phyloP scores from a whole-genome alignment of 2,888 invertebrate genomes.

The Lasioglossum malachurum region DNA sequence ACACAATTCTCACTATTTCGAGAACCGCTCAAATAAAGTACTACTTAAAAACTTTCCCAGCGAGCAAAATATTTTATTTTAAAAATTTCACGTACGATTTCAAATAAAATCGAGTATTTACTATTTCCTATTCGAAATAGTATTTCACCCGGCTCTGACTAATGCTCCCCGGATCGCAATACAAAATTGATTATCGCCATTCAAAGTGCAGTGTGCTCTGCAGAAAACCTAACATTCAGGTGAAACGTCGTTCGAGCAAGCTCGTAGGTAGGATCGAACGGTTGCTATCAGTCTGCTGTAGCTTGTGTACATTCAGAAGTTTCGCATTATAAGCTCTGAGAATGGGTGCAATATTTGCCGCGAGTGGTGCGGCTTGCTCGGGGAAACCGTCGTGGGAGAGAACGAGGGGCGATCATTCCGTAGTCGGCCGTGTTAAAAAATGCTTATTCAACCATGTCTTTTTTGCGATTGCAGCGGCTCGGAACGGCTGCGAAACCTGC shows the following conservation, averaged over 20 bases:
- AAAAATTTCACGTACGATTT: neutral
- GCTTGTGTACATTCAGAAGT: neutral
- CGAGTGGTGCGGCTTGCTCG: neutral
- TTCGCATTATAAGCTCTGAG: neutral
- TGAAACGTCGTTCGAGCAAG: neutral
- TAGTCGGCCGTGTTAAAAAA: slow-evolving; percentile 29
- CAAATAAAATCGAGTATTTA: neutral
- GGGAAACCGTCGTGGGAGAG: neutral
- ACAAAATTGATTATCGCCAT: too few species aligned
- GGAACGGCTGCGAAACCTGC: slow-evolving; percentile 15
- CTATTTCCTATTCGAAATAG: neutral
- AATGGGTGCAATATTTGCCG: slow-evolving; percentile 20
- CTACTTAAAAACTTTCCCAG: neutral
- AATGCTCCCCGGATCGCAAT: too few species aligned
- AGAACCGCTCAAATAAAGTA: too few species aligned
- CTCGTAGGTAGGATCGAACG: neutral
- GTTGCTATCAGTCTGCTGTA: neutral
- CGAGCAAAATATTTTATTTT: neutral
- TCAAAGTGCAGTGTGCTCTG: too few species aligned
- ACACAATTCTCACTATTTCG: too few species aligned
- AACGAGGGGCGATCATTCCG: slow-evolving; percentile 22
- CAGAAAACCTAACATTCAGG: neutral
- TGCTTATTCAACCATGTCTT: slow-evolving; percentile 24
- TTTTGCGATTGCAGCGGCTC: slow-evolving; percentile 31
- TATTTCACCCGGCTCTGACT: neutral